A percentile compares a stretch with the other conserved stretches of the same genome.
Evolutionary conservation across 2,113 vertebrate genomes (phyloP).

Genomic region (Eidolon helvum): DNA sequence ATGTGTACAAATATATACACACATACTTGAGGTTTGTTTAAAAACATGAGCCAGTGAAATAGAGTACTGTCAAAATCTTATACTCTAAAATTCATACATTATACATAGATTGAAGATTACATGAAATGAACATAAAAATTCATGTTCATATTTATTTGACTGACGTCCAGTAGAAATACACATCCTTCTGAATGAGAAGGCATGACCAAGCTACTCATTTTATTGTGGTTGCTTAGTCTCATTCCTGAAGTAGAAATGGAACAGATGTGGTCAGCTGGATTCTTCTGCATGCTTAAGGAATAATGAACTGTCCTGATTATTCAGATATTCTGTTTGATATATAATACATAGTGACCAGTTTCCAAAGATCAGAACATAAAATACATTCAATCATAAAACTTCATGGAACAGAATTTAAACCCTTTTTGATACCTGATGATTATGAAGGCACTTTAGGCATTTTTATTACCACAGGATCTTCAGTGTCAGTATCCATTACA

Average conservation of each 20-base stretch:
- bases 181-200: not conserved
- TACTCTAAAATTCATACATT: not conserved
- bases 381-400: not conserved
- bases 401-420: not conserved
- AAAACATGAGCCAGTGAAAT: conserved; percentile 74
- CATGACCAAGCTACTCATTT: not conserved
- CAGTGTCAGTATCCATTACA: not conserved
- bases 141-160: not conserved
- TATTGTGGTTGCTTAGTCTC: not conserved
- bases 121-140: not conserved
- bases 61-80: not conserved
- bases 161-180: not conserved
- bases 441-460: not conserved
- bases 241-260: not conserved
- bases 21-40: conserved; percentile 70
- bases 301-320: not conserved
- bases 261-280: not conserved
- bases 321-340: not conserved
- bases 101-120: not conserved
- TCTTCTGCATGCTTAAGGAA: not conserved
- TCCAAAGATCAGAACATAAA: conserved; percentile 20
- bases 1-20: conserved; percentile 4
- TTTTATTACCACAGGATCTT: not conserved
- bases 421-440: not conserved
- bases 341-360: not conserved